Base-by-base conservation (phyloP, 2,113 vertebrate genomes). In the Gambusia affinis region DNA sequence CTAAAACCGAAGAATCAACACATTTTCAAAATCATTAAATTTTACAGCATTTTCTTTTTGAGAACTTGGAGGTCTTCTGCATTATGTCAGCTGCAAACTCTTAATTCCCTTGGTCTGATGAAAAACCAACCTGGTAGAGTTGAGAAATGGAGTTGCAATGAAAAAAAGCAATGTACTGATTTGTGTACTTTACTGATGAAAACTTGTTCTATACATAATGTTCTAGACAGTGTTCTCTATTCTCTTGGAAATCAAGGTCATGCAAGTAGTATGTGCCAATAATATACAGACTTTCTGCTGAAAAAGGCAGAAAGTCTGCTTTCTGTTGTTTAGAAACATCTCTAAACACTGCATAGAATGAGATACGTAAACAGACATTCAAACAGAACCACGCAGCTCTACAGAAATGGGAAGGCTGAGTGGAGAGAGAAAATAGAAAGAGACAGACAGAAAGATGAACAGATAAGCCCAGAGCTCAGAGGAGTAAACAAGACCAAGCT, bases 401-500 rank as follows among this genome's bases (percentile, higher is more conserved):
- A 30, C 84, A 64, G 47, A 71, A 71, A 65, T 12, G 64, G 70
- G 64, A 71, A 44, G 54, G 75, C 63, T 70, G 73, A 77, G 72
- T 70, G 31, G 70, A 67, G 37, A 39, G 66, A 78, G 74, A 60
- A 42, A 65, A 76, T 4, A 31, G 22, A 79, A 42, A 86, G 61
- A 71, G 64, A 81, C 77, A 74, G 66, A 76, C 61, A 72, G 60
- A 75, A 72, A 78, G 78, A 88, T 73, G 78, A 89, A 85, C 47
- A 79, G 83, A 88, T 79, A 81, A 84, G 86, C 81, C 64, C 62
- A 67, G 37, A 66, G 74, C 76, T 76, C 44, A 37, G 57, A 75
- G 69, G 31, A 70, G 76, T 78, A 91, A 91, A 90, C 89, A 88
- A 80, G 78, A 64, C 42, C 30, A 27, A 4, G 71, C 68, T 72